Evolutionary conservation across 2,797 vertebrate genomes (phyloP).

Genomic region (Lerista edwardsae): DNA sequence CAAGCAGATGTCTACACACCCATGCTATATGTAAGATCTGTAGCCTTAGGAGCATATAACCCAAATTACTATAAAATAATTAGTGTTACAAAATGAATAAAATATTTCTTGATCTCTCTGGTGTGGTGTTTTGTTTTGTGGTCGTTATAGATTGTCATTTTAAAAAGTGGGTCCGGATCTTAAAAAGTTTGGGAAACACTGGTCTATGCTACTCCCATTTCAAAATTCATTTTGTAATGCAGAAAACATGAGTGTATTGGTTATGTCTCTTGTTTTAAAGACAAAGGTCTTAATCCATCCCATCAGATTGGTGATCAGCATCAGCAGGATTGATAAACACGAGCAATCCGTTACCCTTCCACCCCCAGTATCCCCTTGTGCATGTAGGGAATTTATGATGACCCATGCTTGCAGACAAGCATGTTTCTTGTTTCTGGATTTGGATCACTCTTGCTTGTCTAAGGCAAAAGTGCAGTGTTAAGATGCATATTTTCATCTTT

Average conservation of each 20-base stretch:
- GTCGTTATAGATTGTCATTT: too few relatives aligned
- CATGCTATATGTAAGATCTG: too few relatives aligned
- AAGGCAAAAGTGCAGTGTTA: background rate
- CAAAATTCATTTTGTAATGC: background rate
- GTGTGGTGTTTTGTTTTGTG: too few relatives aligned
- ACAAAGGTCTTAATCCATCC: background rate
- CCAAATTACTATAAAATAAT: too few relatives aligned
- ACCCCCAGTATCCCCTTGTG: conserved; percentile 27
- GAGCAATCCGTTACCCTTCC: background rate
- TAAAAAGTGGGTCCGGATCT: too few relatives aligned
- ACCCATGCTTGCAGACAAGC: background rate
- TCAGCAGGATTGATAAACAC: background rate
- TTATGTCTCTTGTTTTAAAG: background rate
- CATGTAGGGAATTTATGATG: background rate
- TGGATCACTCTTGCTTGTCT: background rate
- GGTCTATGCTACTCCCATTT: background rate
- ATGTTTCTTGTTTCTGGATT: background rate
- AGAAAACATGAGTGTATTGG: background rate
- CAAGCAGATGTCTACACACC: too few relatives aligned
- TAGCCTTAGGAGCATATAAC: too few relatives aligned
- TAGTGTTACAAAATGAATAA: too few relatives aligned
- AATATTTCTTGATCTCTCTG: too few relatives aligned
- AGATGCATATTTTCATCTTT: conserved; percentile 2
- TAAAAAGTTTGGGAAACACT: too few relatives aligned
- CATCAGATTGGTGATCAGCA: background rate